Evolutionary conservation across 2,113 vertebrate species (phyloP).

Genomic region (Bujurquina vittata): DNA sequence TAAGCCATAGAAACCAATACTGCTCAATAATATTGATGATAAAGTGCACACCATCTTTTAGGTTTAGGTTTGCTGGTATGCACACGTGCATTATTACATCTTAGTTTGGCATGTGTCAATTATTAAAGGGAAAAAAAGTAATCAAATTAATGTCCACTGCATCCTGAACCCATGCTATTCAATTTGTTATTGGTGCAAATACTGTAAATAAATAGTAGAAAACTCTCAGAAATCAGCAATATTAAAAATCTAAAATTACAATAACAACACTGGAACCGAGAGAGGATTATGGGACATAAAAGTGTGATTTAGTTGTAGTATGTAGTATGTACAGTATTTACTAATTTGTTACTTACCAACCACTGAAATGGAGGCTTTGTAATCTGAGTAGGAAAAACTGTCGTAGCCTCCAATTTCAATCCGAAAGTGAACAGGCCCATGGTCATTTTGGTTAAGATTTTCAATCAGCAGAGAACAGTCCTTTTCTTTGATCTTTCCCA

Average conservation of each 20-base stretch:
- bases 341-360: conserved; percentile 58
- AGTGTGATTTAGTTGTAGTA: neutral
- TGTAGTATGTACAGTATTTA: neutral
- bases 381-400: neutral
- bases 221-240: neutral
- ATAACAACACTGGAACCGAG: neutral
- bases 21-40: neutral
- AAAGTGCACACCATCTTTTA: neutral
- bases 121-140: neutral
- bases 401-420: conserved; percentile 60
- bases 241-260: neutral
- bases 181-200: neutral
- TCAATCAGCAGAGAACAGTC: conserved; percentile 30
- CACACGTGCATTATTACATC: neutral
- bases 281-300: neutral
- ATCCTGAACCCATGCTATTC: neutral
- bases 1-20: neutral
- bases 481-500: conserved; percentile 25
- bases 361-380: conserved; percentile 48
- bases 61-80: neutral
- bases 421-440: conserved; percentile 67
- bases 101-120: neutral
- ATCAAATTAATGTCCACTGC: neutral
- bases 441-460: conserved; percentile 45
- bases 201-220: neutral